These are phyloP conservation scores for Elymnias hypermnestra DNA, from an alignment of 1,140 invertebrate species.

Conservation along the genomic window DNA sequence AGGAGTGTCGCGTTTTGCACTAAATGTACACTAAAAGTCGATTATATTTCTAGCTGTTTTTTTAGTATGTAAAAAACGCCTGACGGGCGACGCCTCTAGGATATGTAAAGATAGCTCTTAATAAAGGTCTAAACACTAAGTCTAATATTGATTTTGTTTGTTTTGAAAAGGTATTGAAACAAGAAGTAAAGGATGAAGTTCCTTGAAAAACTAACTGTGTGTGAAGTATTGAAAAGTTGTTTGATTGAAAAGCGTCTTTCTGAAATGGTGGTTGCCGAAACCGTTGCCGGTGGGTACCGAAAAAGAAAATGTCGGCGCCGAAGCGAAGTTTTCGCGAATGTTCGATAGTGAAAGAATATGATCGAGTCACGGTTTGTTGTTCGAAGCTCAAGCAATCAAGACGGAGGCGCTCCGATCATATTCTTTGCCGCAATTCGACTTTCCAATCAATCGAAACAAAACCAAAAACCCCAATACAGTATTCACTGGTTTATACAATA, in stretches of 20 bases:
- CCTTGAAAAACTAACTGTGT: constrained; percentile 72
- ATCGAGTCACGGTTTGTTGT: constrained; percentile 38
- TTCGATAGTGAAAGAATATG: constrained; percentile 62
- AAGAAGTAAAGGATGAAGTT: constrained; percentile 78
- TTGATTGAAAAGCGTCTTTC: constrained; percentile 57
- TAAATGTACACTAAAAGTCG: constrained; percentile 14
- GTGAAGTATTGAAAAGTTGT: constrained; percentile 73
- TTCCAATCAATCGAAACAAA: constrained; percentile 15
- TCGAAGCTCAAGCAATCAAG: constrained; percentile 45
- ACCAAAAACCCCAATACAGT: constrained; percentile 16
- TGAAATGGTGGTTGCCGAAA: constrained; percentile 58
- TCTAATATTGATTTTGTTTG: constrained; percentile 78
- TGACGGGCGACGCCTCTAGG: constrained; percentile 48
- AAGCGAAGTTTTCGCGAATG: constrained; percentile 39
- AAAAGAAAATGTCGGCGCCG: constrained; percentile 37
- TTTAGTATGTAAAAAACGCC: constrained; percentile 52
- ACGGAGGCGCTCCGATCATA: constrained; percentile 58
- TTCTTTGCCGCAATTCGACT: constrained; percentile 53
- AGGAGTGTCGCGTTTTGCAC: too few species aligned
- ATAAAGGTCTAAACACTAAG: constrained; percentile 70
- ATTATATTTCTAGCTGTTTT: constrained; percentile 52
- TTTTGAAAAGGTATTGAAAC: constrained; percentile 77
- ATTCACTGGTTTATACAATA: constrained; percentile 16
- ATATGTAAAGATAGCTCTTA: constrained; percentile 62
- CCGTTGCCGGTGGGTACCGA: constrained; percentile 37